Evolutionary conservation across 1,140 invertebrate genomes (phyloP).

Genomic region (Lordiphosa stackelbergi): DNA sequence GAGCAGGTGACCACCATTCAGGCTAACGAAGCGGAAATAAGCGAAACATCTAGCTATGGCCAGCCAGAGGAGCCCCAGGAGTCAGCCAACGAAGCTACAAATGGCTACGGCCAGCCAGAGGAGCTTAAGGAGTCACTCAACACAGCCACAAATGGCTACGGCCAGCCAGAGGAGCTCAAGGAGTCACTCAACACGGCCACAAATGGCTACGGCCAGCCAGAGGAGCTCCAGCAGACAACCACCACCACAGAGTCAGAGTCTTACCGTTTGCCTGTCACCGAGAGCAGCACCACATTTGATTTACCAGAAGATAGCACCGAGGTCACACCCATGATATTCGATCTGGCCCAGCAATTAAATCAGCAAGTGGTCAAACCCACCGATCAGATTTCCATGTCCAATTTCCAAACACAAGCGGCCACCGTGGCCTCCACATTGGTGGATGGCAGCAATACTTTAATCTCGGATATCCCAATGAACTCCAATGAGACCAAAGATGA

Average conservation of each 20-base stretch:
- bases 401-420: constrained; percentile 76
- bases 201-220: constrained; percentile 12
- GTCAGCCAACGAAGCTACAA: too few relatives aligned
- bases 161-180: too few relatives aligned
- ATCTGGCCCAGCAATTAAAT: constrained; percentile 67
- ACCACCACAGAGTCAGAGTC: constrained; percentile 31
- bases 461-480: constrained; percentile 49
- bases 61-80: too few relatives aligned
- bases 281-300: constrained; percentile 21
- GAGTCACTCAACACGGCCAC: neutral
- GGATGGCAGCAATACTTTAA: constrained; percentile 53
- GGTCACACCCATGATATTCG: constrained; percentile 56
- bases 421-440: constrained; percentile 76
- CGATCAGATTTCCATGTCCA: constrained; percentile 70
- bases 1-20: constrained; percentile 26
- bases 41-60: constrained; percentile 1
- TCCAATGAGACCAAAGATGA: constrained; percentile 72
- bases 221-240: neutral
- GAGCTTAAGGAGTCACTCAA: too few relatives aligned
- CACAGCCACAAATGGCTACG: too few relatives aligned
- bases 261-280: constrained; percentile 42
- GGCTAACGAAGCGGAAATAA: neutral
- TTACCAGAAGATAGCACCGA: constrained; percentile 50
- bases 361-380: constrained; percentile 63
- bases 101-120: too few relatives aligned